Conservation (phyloP, 2,888 invertebrate genomes). For the Resseliella maxima region DNA sequence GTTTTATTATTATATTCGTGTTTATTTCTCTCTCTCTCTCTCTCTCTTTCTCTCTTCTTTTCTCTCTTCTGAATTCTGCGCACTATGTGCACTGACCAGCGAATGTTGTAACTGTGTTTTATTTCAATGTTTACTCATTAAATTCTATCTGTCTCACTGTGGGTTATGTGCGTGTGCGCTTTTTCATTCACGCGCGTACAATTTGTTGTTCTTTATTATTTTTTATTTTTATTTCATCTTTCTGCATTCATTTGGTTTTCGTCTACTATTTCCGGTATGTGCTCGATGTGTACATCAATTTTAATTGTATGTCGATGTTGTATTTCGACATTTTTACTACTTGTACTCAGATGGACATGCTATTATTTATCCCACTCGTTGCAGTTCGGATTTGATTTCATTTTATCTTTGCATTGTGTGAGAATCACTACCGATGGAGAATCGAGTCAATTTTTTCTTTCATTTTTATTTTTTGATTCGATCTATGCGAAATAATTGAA, state of each 20-base stretch:
- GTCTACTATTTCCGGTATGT: conserved; percentile 47
- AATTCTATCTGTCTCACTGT: conserved; percentile 28
- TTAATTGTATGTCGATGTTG: conserved; percentile 29
- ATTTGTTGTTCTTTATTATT: no score
- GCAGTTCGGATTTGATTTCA: conserved; percentile 48
- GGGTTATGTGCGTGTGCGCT: conserved; percentile 44
- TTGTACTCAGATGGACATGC: background rate
- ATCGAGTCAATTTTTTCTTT: conserved; percentile 28
- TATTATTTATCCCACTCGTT: background rate
- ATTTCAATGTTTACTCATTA: conserved; percentile 2
- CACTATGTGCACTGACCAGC: background rate
- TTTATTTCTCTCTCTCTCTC: background rate
- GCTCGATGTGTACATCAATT: conserved; percentile 42
- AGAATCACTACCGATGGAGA: background rate
- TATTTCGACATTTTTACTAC: background rate
- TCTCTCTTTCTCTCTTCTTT: background rate
- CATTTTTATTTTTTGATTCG: no score
- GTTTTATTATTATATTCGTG: conserved; percentile 34
- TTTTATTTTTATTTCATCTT: background rate
- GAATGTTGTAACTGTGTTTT: background rate
- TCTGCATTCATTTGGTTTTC: background rate
- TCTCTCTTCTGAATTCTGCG: background rate
- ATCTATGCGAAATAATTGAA: conserved; percentile 54
- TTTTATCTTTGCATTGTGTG: background rate
- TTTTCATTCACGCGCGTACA: background rate